Evolutionary conservation across 2,797 vertebrate species (phyloP).

Genomic region (Poecilia gillii): DNA sequence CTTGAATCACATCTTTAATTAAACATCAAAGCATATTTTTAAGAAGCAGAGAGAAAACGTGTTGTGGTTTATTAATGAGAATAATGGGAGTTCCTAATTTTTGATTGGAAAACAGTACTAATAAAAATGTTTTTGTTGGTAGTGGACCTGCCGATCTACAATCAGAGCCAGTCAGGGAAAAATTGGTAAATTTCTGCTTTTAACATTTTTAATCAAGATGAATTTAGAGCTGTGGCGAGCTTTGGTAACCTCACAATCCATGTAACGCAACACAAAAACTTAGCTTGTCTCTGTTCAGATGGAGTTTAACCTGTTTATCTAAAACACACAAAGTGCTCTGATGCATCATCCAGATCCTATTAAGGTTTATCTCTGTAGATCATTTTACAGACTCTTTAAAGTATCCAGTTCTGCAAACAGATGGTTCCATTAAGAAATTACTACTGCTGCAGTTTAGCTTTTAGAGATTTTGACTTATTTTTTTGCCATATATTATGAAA

Average conservation of each 20-base stretch:
- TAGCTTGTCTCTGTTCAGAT: not conserved
- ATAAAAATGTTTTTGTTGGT: not conserved
- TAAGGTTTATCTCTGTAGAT: not conserved
- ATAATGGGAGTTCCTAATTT: not conserved
- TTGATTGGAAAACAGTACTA: no score
- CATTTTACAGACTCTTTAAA: conserved; percentile 3
- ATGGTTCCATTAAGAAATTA: not conserved
- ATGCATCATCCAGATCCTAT: not conserved
- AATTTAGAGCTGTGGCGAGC: not conserved
- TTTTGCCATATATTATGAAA: not conserved
- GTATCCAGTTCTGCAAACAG: not conserved
- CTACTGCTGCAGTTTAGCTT: conserved; percentile 1
- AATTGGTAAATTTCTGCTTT: not conserved
- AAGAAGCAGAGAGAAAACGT: not conserved
- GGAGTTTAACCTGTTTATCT: not conserved
- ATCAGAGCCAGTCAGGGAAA: not conserved
- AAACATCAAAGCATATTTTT: not conserved
- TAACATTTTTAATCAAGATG: not conserved
- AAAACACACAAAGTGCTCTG: conserved; percentile 7
- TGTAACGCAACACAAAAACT: not conserved
- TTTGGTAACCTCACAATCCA: not conserved
- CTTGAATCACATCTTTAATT: not conserved
- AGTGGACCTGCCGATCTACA: not conserved
- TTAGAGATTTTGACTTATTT: no score
- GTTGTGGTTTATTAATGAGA: not conserved